Base-by-base conservation (phyloP, 1,140 invertebrate species). In the Amyelois transitella region DNA sequence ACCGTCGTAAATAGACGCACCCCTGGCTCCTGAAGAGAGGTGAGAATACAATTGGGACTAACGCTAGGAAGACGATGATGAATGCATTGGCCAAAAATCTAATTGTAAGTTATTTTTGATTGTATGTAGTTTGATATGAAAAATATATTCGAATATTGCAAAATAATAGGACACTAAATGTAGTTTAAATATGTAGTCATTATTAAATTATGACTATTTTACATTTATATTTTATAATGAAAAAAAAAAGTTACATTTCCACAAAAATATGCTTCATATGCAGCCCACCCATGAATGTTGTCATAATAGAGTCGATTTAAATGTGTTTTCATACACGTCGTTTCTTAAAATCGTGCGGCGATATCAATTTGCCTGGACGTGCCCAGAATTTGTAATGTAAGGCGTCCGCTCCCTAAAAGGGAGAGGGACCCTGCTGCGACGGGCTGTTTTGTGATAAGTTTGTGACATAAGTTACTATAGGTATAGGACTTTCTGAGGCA, bases 321-420 rank as follows among this genome's bases (percentile, higher is more conserved):
- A 76, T 72, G 70, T 72, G 62, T 72, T 72, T 72, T 76, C 66
- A 68, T 72, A 78, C 69, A 73, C 68, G 62, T 74, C 60, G 65
- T 69, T 77, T 75, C 69, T 74, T 70, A 77, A 77, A 81, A 79
- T 72, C 77, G 75, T 81, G 76, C 62, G 58, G 60, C 68, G 63
- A 79, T 80, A 81, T 77, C 69, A 76, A 78, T 81, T 75, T 76
- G 66, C 69, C 53, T 44, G 60, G 48, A 69, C 75, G 75, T 80
- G 81, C 58, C 50, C 51, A 50, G 72, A 76, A 70, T 82, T 62
- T 25, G 58, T 69, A 74, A 58, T 55, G 62, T 25, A 20, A 2
- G 28, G 24, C 28, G 18, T 19, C 19, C 12, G 22, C 32, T 48
- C 45, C n/a, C 2, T 21, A 21, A n/a, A 19, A 48, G 45, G 45